Base-by-base conservation (phyloP, 2,113 vertebrate species). In the Rafetus swinhoei region DNA sequence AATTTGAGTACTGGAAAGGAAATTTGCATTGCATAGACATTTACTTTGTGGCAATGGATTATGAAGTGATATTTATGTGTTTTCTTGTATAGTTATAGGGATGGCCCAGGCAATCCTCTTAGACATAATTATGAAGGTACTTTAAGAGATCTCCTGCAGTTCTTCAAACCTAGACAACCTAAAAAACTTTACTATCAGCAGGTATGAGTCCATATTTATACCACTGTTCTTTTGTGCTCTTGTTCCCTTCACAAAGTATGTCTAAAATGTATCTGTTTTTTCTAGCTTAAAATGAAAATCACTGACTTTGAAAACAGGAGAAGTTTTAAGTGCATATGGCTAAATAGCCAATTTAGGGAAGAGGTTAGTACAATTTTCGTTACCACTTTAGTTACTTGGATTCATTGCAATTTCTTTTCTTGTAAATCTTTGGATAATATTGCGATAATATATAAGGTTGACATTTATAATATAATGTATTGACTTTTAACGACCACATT, bases 121-220 rank as follows among this genome's bases (percentile, higher is more conserved):
- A 99, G 99, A 98, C 99, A 99, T 99, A 99, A 99, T 98, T 99
- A 99, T 97, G 99, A 99, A 98, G 99, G 99, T 97, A 99, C 99
- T 90, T 98, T 99, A 97, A 97, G 99, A 98, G 99, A 99, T 97
- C 99, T 99, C 97, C 99, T 99, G 97, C 99, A 99, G 95, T 99
- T 99, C 98, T 99, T 99, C 98, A 99, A 99, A 95, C 99, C 99
- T 84, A 98, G 99, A 93, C 99, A 99, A 98, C 99, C 99, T 52
- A 99, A 99, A 98, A 99, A 99, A 97, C 99, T 99, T 84, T 99
- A 99, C 97, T 99, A 99, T 97, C 99, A 99, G 97, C 99, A 99
- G 99, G 99, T 99, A 97, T 79, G 97, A 87, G 94, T 91, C 77
- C 86, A 15, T 45, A 55, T 56, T 87, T 86, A 74, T 81, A 52